phyloP scores from a whole-genome alignment of 2,113 vertebrate genomes.

The Alethe castanea region DNA sequence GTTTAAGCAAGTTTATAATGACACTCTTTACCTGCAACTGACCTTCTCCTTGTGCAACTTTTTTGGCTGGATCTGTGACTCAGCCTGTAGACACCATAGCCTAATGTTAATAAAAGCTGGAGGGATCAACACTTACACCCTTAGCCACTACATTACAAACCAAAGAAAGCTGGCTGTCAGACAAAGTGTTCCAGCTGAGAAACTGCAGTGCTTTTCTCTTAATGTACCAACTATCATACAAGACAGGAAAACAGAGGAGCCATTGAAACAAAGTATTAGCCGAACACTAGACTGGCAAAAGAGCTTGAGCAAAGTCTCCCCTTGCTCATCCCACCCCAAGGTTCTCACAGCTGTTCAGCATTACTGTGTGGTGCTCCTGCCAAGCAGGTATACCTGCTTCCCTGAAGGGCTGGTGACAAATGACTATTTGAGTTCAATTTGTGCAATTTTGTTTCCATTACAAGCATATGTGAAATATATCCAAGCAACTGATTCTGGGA shows the following conservation, averaged over 20 bases:
- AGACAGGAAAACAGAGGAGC: background rate
- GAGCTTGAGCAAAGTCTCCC: background rate
- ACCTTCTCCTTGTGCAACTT: background rate
- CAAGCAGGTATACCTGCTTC: conserved; percentile 35
- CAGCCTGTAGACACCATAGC: background rate
- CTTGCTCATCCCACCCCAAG: background rate
- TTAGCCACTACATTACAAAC: background rate
- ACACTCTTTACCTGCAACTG: background rate
- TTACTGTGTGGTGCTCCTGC: background rate
- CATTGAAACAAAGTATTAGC: background rate
- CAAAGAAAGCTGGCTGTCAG: background rate
- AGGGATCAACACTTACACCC: background rate
- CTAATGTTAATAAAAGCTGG: background rate
- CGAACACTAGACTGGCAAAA: background rate
- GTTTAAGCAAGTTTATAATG: background rate
- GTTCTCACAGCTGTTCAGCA: background rate
- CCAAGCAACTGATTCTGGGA: background rate
- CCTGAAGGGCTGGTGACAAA: background rate
- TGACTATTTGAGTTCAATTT: background rate
- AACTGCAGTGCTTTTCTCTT: background rate
- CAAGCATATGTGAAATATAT: background rate
- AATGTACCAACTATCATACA: background rate
- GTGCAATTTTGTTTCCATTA: conserved; percentile 5
- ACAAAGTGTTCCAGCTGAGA: background rate
- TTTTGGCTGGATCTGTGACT: background rate